A percentile compares a stretch with the other conserved stretches of the same genome.
phyloP scores from a whole-genome alignment of 2,797 vertebrate genomes.

The Crocidura indochinensis region DNA sequence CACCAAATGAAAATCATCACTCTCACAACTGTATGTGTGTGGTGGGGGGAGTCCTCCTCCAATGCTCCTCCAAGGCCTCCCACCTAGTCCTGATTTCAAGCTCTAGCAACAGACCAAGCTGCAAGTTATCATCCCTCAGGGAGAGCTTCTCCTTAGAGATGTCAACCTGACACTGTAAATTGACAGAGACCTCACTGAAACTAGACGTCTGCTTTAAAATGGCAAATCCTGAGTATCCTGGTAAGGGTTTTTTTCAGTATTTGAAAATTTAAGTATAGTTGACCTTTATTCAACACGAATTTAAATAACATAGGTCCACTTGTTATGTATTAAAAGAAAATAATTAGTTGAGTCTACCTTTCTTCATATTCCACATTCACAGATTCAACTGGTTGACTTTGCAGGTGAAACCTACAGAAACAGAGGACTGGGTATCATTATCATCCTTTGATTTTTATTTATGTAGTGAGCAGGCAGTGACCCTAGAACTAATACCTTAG shows the following conservation, averaged over 20 bases:
- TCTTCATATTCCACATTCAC: neutral
- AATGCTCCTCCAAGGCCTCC: neutral
- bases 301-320: neutral
- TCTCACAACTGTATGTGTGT: too few relatives aligned
- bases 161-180: neutral
- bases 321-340: neutral
- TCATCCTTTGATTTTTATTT: neutral
- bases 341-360: neutral
- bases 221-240: neutral
- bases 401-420: neutral
- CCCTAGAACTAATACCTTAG: neutral
- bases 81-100: neutral
- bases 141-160: neutral
- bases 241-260: conserved; percentile 41
- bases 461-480: neutral
- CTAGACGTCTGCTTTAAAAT: conserved; percentile 33
- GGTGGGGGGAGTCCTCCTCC: neutral
- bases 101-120: neutral
- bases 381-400: neutral
- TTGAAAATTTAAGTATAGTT: conserved; percentile 28
- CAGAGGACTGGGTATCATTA: neutral
- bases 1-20: neutral
- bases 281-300: too few relatives aligned
- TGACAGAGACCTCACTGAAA: neutral
- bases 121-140: neutral